phyloP scores from a whole-genome alignment of 1,140 invertebrate species.

The Carposina sasakii region DNA sequence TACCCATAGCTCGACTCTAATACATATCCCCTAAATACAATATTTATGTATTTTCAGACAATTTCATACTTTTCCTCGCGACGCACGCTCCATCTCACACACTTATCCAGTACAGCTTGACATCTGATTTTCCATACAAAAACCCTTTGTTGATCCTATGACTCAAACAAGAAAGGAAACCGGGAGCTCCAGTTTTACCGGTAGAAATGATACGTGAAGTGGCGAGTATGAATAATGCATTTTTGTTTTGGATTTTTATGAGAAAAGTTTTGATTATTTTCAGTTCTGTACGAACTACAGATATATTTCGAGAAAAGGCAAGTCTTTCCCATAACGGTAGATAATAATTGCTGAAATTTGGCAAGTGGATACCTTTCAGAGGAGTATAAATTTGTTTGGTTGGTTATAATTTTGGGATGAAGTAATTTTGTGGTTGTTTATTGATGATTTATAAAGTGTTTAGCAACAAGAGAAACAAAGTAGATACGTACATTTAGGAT shows the following conservation, averaged over 20 bases:
- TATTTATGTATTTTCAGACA: constrained; percentile 68
- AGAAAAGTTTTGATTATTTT: constrained; percentile 72
- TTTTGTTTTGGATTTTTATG: constrained; percentile 73
- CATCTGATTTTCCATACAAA: constrained; percentile 29
- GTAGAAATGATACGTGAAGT: constrained; percentile 41
- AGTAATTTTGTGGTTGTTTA: constrained; percentile 49
- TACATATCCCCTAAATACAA: constrained; percentile 55
- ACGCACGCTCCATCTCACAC: constrained; percentile 44
- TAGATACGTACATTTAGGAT: no score
- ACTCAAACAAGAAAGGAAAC: constrained; percentile 19
- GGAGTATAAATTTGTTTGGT: constrained; percentile 42
- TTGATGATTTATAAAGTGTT: constrained; percentile 43
- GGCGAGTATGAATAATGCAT: constrained; percentile 71
- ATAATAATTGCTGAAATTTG: constrained; percentile 53
- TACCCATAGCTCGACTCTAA: constrained; percentile 9
- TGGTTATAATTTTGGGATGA: constrained; percentile 43
- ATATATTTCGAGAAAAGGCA: constrained; percentile 38
- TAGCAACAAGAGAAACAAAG: no score
- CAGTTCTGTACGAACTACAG: constrained; percentile 56
- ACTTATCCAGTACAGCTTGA: constrained; percentile 39
- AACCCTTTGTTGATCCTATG: constrained; percentile 29
- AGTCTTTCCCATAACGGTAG: constrained; percentile 41
- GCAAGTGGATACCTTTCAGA: no score
- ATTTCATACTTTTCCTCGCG: constrained; percentile 62
- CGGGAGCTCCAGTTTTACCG: constrained; percentile 36